These are phyloP conservation scores for Cnemophilus loriae DNA, from an alignment of 2,113 vertebrate genomes.

Conservation along the genomic window DNA sequence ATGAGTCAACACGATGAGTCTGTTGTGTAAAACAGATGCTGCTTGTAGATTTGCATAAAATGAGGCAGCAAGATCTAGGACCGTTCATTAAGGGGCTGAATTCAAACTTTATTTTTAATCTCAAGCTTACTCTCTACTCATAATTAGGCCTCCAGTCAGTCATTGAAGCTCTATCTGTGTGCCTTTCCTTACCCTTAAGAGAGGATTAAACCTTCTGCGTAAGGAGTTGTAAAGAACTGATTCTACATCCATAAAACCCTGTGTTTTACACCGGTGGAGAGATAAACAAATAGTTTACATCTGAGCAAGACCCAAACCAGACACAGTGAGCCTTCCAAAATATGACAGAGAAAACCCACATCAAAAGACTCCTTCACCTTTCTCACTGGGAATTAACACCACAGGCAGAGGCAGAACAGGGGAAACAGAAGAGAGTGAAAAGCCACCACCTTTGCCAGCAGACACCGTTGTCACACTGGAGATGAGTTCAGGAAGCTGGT, in stretches of 20 bases:
- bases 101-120: slow-evolving; percentile 41
- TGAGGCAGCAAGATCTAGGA: not conserved
- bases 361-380: not conserved
- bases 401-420: not conserved
- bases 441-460: not conserved
- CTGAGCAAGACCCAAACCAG: not conserved
- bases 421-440: not conserved
- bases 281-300: not conserved
- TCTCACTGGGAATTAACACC: not conserved
- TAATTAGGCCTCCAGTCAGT: slow-evolving; percentile 38
- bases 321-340: not conserved
- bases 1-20: slow-evolving; percentile 32
- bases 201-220: slow-evolving; percentile 7
- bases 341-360: not conserved
- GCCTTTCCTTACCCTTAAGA: not conserved
- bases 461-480: not conserved
- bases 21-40: slow-evolving; percentile 39
- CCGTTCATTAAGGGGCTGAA: not conserved
- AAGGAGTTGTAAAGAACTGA: slow-evolving; percentile 9
- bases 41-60: slow-evolving; percentile 37
- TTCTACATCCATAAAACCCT: not conserved
- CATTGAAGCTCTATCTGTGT: not conserved
- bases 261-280: not conserved
- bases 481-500: not conserved
- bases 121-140: not conserved